phyloP scores from a whole-genome alignment of 2,888 invertebrate species.

The Chrysodeixis includens region DNA sequence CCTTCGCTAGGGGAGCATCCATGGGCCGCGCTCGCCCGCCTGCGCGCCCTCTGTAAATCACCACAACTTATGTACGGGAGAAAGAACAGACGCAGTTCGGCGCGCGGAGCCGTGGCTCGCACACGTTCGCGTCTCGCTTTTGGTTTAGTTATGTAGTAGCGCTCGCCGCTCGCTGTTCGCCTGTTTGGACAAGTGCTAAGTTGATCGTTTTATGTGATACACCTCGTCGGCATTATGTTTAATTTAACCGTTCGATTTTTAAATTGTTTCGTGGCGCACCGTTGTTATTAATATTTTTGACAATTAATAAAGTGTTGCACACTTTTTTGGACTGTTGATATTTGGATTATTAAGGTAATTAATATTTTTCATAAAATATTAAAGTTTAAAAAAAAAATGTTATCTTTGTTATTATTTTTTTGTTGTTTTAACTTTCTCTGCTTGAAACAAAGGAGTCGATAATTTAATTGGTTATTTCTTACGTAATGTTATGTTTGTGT shows the following conservation, averaged over 20 bases:
- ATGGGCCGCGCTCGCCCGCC: conserved; percentile 74
- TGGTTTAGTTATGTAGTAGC: conserved; percentile 77
- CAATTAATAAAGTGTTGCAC: conserved; percentile 63
- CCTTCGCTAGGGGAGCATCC: conserved; percentile 81
- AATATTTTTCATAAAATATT: conserved; percentile 42
- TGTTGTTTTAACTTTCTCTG: conserved; percentile 41
- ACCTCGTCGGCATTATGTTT: conserved; percentile 86
- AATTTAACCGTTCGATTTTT: conserved; percentile 84
- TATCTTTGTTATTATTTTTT: conserved; percentile 18
- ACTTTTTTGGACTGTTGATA: conserved; percentile 69
- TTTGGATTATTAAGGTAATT: conserved; percentile 69
- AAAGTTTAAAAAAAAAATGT: conserved; percentile 26
- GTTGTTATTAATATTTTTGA: conserved; percentile 70
- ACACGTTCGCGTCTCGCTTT: conserved; percentile 69
- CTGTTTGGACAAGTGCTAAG: conserved; percentile 88
- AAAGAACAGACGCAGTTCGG: conserved; percentile 81
- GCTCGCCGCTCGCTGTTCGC: conserved; percentile 64
- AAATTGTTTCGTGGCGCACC: conserved; percentile 79
- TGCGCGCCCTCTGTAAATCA: conserved; percentile 80
- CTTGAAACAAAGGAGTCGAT: conserved; percentile 48
- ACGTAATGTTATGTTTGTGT: conserved; percentile 46
- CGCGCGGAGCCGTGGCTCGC: conserved; percentile 78
- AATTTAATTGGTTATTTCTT: conserved; percentile 48
- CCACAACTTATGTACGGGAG: conserved; percentile 79
- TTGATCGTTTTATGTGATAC: conserved; percentile 88